Base-by-base conservation (phyloP, 1,140 invertebrate genomes). In the Epicauta chinensis region DNA sequence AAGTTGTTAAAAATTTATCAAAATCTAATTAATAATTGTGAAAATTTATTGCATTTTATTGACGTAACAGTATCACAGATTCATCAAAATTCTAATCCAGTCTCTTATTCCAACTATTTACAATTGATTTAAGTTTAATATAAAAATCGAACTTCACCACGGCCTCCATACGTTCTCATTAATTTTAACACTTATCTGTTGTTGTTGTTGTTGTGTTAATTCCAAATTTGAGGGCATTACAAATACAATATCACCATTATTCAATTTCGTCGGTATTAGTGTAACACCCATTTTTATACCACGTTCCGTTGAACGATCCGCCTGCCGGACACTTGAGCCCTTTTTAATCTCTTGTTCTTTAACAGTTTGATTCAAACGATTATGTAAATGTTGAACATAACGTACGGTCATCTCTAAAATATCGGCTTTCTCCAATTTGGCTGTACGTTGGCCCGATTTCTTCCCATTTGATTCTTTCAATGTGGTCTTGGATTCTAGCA, bases 381-480 rank as follows among this genome's bases (percentile, higher is more conserved):
- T 50, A n/a, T 74, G 70, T 0, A 77, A 64, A 12, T 66, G 65
- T 60, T 76, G 70, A 16, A 83, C 56, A 61, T 82, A 76, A 51
- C 75, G 72, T 1, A 84, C 81, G 0, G 82, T 81, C 70, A 85
- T 75, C 66, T 84, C 82, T 29, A 84, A 60, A 44, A 84, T 83
- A 61, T 83, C 82, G 0, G 82, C 81, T 61, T 84, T 84, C 64
- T 84, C 82, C 39, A 82, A 58, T 63, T 83, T 83, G 0, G 77
- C 71, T 41, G 76, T 77, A 16, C 75, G 47, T 47, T 64, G 60
- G n/a, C 59, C 64, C 17, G 44, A 52, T 39, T 63, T 63, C n/a
- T 51, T 60, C 9, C 23, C 50, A 0, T 55, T 12, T 2, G 53
- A 53, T 36, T 51, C 60, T 37, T 59, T 56, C 1, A 70, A n/a